These are phyloP conservation scores for Leucophenga varia DNA, from an alignment of 1,140 invertebrate species.

Conservation along the genomic window DNA sequence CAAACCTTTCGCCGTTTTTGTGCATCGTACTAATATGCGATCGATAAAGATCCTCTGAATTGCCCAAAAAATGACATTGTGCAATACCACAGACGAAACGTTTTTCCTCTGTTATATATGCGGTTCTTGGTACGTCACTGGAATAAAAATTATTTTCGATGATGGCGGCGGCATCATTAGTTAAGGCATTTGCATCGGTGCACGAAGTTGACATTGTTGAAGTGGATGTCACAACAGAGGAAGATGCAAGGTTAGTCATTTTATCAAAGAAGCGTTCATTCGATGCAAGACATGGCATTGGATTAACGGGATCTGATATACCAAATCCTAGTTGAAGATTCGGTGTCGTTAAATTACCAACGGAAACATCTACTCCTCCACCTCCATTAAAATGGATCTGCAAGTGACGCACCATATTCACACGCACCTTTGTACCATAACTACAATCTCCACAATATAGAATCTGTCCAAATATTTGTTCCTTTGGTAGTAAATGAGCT, in stretches of 20 bases:
- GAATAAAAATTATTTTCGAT: not conserved
- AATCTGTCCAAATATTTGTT: slow-evolving; percentile 65
- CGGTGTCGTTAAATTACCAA: not conserved
- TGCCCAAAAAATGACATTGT: slow-evolving; percentile 70
- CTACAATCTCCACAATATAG: slow-evolving; percentile 68
- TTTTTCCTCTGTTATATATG: slow-evolving; percentile 65
- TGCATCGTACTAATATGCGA: slow-evolving; percentile 74
- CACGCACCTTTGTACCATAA: slow-evolving; percentile 72
- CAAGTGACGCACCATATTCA: slow-evolving; percentile 74
- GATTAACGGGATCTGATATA: slow-evolving; percentile 70
- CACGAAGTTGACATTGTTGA: too few relatives aligned
- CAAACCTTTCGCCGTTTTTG: slow-evolving; percentile 62
- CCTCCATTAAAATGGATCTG: slow-evolving; percentile 60
- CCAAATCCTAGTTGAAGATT: slow-evolving; percentile 60
- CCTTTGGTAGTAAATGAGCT: slow-evolving; percentile 64
- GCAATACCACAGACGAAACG: slow-evolving; percentile 70
- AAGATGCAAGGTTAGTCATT: slow-evolving; percentile 73
- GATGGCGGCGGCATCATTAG: not conserved
- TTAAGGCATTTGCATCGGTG: not conserved
- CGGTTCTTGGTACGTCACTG: too few relatives aligned
- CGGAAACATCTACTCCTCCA: not conserved
- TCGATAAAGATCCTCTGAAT: slow-evolving; percentile 70
- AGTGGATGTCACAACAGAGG: slow-evolving; percentile 59
- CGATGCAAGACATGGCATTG: slow-evolving; percentile 74
- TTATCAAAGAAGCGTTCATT: slow-evolving; percentile 81